Evolutionary conservation across 2,888 invertebrate species (phyloP).

Genomic region (Pachycephus smyrnensis): DNA sequence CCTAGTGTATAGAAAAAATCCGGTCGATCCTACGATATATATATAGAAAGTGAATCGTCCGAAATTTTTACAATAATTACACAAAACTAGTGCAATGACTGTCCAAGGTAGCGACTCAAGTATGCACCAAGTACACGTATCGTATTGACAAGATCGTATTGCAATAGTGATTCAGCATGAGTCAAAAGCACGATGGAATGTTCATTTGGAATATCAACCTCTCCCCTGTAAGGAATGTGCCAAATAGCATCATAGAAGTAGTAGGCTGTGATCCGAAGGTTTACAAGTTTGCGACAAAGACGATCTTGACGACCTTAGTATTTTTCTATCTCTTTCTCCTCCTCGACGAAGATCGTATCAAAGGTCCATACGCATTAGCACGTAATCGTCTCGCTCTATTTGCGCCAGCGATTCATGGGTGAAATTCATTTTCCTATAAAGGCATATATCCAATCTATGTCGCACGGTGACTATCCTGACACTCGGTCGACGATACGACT

Average conservation of each 20-base stretch:
- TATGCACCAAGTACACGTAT: not conserved
- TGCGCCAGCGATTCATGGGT: not conserved
- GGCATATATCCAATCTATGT: not conserved
- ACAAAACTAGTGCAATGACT: slow-evolving; percentile 3
- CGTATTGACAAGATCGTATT: not conserved
- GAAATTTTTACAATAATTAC: not conserved
- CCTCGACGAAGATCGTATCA: not conserved
- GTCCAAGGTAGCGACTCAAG: not conserved
- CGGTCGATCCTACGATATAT: too few relatives aligned
- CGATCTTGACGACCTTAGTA: not conserved
- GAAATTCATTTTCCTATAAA: not conserved
- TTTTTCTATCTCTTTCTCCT: slow-evolving; percentile 13
- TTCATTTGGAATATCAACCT: slow-evolving; percentile 14
- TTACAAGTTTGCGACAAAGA: slow-evolving; percentile 12
- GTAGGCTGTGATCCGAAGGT: slow-evolving; percentile 47
- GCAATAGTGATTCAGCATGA: slow-evolving; percentile 5
- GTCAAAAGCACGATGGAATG: slow-evolving; percentile 29
- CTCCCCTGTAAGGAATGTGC: slow-evolving; percentile 31
- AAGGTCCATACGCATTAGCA: not conserved
- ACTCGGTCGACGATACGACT: not conserved
- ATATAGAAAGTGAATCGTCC: not conserved
- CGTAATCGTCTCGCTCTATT: not conserved
- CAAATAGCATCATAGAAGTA: slow-evolving; percentile 39
- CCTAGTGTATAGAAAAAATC: not conserved
- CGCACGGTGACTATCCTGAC: not conserved